These are phyloP conservation scores for Epistrophe grossulariae DNA, from an alignment of 2,888 invertebrate genomes.

Conservation along the genomic window DNA sequence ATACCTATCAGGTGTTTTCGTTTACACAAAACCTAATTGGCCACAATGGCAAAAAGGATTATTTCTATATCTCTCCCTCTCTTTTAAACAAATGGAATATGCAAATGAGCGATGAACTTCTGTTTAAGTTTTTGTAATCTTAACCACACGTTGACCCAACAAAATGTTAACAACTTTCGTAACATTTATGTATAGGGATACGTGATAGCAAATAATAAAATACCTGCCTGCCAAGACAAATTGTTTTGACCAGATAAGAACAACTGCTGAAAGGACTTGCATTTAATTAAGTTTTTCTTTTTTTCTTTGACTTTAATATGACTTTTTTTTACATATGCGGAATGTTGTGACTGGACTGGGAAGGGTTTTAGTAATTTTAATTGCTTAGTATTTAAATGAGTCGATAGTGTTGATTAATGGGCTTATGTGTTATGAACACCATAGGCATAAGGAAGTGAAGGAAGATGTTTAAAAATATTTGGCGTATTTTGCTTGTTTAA, in stretches of 20 bases:
- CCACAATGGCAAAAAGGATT: conserved; percentile 18
- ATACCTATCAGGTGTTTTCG: conserved; percentile 55
- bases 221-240: conserved; percentile 51
- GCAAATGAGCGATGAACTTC: conserved; percentile 67
- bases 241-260: conserved; percentile 53
- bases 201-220: conserved; percentile 30
- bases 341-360: conserved; percentile 18
- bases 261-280: conserved; percentile 40
- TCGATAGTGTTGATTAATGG: conserved; percentile 69
- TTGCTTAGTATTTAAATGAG: conserved; percentile 64
- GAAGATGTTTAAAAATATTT: too few relatives aligned
- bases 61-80: not conserved
- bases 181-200: conserved; percentile 12
- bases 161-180: conserved; percentile 57
- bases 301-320: not conserved
- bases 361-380: conserved; percentile 60
- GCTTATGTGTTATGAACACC: conserved; percentile 1
- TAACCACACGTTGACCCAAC: conserved; percentile 33
- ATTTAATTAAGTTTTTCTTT: conserved; percentile 53
- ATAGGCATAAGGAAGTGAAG: too few relatives aligned
- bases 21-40: conserved; percentile 61
- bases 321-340: conserved; percentile 1
- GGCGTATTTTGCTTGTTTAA: too few relatives aligned
- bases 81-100: conserved; percentile 36
- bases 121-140: conserved; percentile 13